Evolutionary conservation across 2,888 invertebrate genomes (phyloP), one percentile per base, ranked within the genome.

Genomic region (Oasisia sp.): DNA sequence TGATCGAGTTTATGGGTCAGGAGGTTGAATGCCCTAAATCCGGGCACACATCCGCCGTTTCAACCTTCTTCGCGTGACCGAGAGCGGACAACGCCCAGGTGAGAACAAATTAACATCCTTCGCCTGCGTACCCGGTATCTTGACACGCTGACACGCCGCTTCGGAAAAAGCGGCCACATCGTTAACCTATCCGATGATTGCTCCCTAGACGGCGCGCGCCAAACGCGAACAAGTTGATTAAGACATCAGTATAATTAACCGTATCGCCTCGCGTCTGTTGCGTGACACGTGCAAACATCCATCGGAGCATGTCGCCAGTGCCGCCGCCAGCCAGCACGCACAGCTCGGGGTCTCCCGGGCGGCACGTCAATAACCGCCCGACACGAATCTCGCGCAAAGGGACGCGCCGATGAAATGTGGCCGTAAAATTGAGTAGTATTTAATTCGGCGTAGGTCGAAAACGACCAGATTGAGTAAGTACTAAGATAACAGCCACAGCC

Each of bases 361-460:
- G n/a, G 3, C 0, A 19, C 74, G 74, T n/a, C 5, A 74, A 74
- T 74, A 74, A 74, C 27, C 74, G n/a, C 1, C 74, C 74, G 74
- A 74, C 74, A n/a, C 74, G n/a, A 74, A 74, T 74, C 7, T 74
- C 74, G 27, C 27, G 74, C 19, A 0, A 27, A 19, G 74, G n/a
- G 7, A 74, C 74, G 38, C 19, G n/a, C 74, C 74, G 74, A 27
- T 27, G 74, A 74, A 74, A 74, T 74, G 74, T 74, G 14, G 5
- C 74, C 27, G 74, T 74, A 74, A 74, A 74, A 74, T 74, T 74
- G 74, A 74, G 74, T 74, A 74, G 74, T 74, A 74, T 74, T 74
- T 74, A 74, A 74, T 74, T 74, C 74, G 74, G 74, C 74, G 74
- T 74, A 74, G 74, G 74, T 74, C 74, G 74, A 74, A 74, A 74